These are phyloP conservation scores for Galleria mellonella DNA, from an alignment of 1,140 invertebrate genomes.

Conservation along the genomic window DNA sequence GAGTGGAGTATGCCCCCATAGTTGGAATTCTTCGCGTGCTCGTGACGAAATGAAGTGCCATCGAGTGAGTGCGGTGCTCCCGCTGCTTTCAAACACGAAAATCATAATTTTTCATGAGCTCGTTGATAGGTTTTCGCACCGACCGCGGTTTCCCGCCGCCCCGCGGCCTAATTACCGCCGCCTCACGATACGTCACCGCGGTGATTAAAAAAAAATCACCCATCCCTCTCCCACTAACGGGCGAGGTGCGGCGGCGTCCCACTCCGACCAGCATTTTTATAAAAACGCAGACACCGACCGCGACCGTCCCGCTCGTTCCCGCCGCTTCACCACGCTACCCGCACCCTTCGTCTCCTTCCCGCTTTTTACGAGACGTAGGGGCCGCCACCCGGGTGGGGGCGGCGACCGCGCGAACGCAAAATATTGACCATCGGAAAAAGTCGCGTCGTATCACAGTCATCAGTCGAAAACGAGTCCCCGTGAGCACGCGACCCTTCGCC, in stretches of 20 bases:
- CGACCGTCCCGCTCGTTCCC: slow-evolving; percentile 67
- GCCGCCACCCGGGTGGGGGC: slow-evolving; percentile 69
- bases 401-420: slow-evolving; percentile 72
- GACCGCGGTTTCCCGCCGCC: slow-evolving; percentile 69
- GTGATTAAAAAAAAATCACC: slow-evolving; percentile 69
- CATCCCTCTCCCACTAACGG: slow-evolving; percentile 46
- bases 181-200: slow-evolving; percentile 66
- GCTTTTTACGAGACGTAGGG: slow-evolving; percentile 75
- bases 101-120: slow-evolving; percentile 73
- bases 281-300: slow-evolving; percentile 70
- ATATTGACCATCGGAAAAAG: slow-evolving; percentile 76
- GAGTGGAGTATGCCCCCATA: slow-evolving; percentile 26
- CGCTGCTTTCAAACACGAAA: slow-evolving; percentile 56
- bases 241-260: slow-evolving; percentile 38
- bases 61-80: slow-evolving; percentile 26
- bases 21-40: slow-evolving; percentile 47
- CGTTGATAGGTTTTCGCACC: slow-evolving; percentile 70
- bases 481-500: slow-evolving; percentile 60
- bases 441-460: slow-evolving; percentile 74
- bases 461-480: slow-evolving; percentile 73
- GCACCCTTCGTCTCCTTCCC: slow-evolving; percentile 72
- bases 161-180: slow-evolving; percentile 70
- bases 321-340: slow-evolving; percentile 45
- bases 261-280: slow-evolving; percentile 66
- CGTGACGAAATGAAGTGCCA: slow-evolving; percentile 49